Conservation (phyloP, 2,888 invertebrate species). For the Pocota personata region DNA sequence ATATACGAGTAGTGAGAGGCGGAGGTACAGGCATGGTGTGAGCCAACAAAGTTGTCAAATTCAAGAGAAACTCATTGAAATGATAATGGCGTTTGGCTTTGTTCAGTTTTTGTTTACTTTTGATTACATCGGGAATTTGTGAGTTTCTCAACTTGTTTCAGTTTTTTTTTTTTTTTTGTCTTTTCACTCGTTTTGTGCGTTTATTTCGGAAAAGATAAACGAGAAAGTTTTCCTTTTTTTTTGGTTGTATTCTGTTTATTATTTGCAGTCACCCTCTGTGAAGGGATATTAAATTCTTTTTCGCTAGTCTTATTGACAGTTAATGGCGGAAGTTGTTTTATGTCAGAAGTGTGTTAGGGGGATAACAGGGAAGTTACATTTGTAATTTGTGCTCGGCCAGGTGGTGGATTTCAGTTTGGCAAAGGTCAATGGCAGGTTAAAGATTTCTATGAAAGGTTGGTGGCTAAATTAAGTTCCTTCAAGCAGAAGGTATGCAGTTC, state of each 20-base stretch:
- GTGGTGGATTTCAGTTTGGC: background rate
- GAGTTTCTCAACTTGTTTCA: constrained; percentile 37
- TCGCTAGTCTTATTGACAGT: constrained; percentile 42
- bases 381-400: constrained; percentile 10
- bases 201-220: constrained; percentile 35
- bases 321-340: constrained; percentile 30
- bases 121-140: constrained; percentile 57
- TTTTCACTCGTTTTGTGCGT: background rate
- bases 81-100: constrained; percentile 60
- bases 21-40: background rate
- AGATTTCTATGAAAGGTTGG: background rate
- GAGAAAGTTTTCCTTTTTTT: constrained; percentile 23
- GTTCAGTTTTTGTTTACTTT: constrained; percentile 57
- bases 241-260: constrained; percentile 27
- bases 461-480: too few species aligned
- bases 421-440: background rate
- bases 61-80: constrained; percentile 58
- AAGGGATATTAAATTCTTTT: constrained; percentile 45
- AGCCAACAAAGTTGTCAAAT: constrained; percentile 35
- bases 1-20: background rate
- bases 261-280: constrained; percentile 41
- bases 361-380: background rate
- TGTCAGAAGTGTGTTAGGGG: background rate
- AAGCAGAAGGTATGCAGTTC: too few species aligned
- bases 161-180: constrained; percentile 1